A percentile compares a stretch with the other conserved stretches of the same genome.
Conservation (phyloP, 2,113 vertebrate genomes). For the Pelusios castaneus region DNA sequence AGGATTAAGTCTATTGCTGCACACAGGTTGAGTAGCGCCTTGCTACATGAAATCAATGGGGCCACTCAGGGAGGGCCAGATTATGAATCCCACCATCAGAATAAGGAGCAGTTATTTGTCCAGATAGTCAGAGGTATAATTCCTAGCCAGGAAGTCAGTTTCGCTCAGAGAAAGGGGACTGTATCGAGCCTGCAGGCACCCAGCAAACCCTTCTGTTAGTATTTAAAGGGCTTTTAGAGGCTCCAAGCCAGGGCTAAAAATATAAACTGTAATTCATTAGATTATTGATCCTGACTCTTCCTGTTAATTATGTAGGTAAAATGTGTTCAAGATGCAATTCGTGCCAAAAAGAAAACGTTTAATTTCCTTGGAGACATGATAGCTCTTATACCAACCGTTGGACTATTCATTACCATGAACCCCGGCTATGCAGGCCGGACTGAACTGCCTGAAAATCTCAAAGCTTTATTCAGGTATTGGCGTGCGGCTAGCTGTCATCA, state of each 20-base stretch:
- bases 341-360: constrained; percentile 75
- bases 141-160: neutral
- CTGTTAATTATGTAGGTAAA: constrained; percentile 67
- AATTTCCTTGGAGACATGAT: constrained; percentile 77
- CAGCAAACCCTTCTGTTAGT: neutral
- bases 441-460: constrained; percentile 78
- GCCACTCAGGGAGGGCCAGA: too few relatives aligned
- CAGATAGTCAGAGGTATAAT: neutral
- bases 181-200: neutral
- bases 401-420: constrained; percentile 84
- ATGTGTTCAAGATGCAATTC: constrained; percentile 78
- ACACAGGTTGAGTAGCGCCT: neutral
- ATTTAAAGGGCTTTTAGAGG: neutral
- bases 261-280: neutral
- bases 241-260: neutral
- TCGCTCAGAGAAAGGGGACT: neutral
- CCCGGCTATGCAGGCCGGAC: constrained; percentile 78
- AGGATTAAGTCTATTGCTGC: neutral
- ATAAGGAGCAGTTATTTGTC: neutral
- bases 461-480: constrained; percentile 80
- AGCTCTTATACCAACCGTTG: constrained; percentile 62
- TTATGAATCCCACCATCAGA: neutral
- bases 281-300: neutral
- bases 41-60: neutral
- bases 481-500: rapidly evolving